Evolutionary conservation across 2,888 invertebrate species (phyloP), one percentile per base, ranked within the genome.

Genomic region (Macroteleia sp.): DNA sequence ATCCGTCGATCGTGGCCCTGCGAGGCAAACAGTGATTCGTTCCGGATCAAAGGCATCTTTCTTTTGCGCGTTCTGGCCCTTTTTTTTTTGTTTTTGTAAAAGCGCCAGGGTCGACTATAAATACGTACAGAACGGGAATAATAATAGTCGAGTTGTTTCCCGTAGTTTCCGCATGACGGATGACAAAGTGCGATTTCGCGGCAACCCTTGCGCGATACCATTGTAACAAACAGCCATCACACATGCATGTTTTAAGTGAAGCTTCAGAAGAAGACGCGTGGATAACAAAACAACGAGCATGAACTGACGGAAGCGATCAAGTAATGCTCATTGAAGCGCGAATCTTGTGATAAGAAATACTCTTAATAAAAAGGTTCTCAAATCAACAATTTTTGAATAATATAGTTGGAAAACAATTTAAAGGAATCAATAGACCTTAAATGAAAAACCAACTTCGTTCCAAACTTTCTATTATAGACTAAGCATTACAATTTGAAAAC

Each of bases 281-380:
- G 22, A 34, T 56, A 44, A 56, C 44, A 54, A 39, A 56, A 42
- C 22, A 41, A 20, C 14, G 12, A 10, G 25, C 3, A 34, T 22
- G 52, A 20, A 14, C 25, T 25, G 17, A 64, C 32, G 64, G 19
- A 44, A 39, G 12, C 54, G 59, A 69, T 78, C 42, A 75, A 64
- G n/a, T 66, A 66, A 44, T 81, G 83, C 46, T 83, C 81, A 77
- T 76, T 71, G 78, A 80, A 81, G 82, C 83, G 79, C 78, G 73
- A 83, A 84, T 83, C 81, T 83, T 82, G 78, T 82, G 81, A 84
- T 85, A 84, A 85, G 48, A n/a, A n/a, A n/a, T n/a, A n/a, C n/a
- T n/a, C n/a, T n/a, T n/a, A n/a, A n/a, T n/a, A n/a, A n/a, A n/a
- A n/a, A n/a, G n/a, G n/a, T n/a, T n/a, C n/a, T n/a, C n/a, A n/a